phyloP scores from a whole-genome alignment of 2,113 vertebrate genomes.

The Clarias macrocephalus region DNA sequence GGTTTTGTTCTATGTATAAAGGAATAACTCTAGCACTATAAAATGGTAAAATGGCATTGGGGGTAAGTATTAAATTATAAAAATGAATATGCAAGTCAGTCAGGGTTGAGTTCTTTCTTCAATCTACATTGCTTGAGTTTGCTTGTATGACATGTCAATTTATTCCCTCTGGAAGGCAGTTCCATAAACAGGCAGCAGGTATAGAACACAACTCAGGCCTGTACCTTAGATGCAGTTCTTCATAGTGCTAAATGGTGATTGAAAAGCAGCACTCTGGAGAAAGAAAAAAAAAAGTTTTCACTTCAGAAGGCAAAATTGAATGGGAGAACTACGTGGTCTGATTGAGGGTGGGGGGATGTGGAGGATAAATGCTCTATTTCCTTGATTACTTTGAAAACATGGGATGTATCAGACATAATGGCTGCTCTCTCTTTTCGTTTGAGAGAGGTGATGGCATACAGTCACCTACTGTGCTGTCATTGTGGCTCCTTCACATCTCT shows the following conservation, averaged over 20 bases:
- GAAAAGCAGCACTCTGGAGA: neutral
- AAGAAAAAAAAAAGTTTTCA: slow-evolving; percentile 3
- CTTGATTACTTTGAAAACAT: slow-evolving; percentile 17
- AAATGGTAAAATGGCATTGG: neutral
- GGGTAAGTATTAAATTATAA: neutral
- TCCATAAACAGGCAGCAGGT: neutral
- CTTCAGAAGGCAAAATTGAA: slow-evolving; percentile 21
- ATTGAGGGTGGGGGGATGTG: neutral
- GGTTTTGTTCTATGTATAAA: neutral
- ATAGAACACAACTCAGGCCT: neutral
- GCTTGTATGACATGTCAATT: neutral
- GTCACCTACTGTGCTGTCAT: slow-evolving; percentile 28
- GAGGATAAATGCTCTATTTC: slow-evolving; percentile 18
- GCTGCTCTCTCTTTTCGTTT: neutral
- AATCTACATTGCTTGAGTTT: neutral
- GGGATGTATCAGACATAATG: slow-evolving; percentile 1
- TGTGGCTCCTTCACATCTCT: slow-evolving; percentile 22
- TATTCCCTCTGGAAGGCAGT: neutral
- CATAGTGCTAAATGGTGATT: slow-evolving; percentile 34
- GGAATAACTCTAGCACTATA: neutral
- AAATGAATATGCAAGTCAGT: neutral
- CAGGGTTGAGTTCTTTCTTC: neutral
- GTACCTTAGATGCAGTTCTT: neutral
- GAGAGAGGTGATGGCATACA: slow-evolving; percentile 15
- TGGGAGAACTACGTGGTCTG: neutral